These are phyloP conservation scores for Phoxinus dragarum DNA, from an alignment of 2,797 vertebrate species.

Conservation along the genomic window DNA sequence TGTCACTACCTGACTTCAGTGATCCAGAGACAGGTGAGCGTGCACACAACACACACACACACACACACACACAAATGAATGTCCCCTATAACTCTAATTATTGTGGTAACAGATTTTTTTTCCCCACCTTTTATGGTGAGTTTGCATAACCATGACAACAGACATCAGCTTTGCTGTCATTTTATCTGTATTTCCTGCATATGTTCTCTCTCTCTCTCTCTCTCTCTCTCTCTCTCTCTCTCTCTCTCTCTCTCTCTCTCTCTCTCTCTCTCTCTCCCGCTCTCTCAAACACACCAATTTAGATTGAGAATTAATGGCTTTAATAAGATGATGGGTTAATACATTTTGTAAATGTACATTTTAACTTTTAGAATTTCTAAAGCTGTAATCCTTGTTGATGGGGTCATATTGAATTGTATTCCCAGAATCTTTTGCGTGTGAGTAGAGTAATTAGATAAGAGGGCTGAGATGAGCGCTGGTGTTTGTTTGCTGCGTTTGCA, in stretches of 20 bases:
- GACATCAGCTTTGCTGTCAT: conserved; percentile 17
- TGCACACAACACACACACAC: neutral
- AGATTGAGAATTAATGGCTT: neutral
- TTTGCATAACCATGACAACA: conserved; percentile 26
- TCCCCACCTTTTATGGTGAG: neutral
- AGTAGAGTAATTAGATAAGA: conserved; percentile 30
- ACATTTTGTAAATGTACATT: neutral
- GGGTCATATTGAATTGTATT: neutral
- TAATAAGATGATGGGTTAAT: neutral
- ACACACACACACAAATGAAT: conserved; percentile 34
- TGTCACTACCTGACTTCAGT: conserved; percentile 96
- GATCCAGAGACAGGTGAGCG: conserved; percentile 94
- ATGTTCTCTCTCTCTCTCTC: neutral
- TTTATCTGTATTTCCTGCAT: conserved; percentile 11
- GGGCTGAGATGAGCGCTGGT: conserved; percentile 30
- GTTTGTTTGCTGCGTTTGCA: conserved; percentile 36
- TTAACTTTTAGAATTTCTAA: neutral
- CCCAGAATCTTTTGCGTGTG: neutral
- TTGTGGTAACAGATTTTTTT: neutral
- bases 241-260: conserved; percentile 1
- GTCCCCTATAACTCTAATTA: neutral
- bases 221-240: conserved; percentile 6
- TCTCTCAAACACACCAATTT: neutral
- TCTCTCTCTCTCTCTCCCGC: conserved; percentile 10
- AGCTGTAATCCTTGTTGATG: neutral